Percentiles rank a stretch among this genome's conserved stretches.
Evolutionary conservation across 2,113 vertebrate species (phyloP).

Genomic region (Taurulus bubalis): DNA sequence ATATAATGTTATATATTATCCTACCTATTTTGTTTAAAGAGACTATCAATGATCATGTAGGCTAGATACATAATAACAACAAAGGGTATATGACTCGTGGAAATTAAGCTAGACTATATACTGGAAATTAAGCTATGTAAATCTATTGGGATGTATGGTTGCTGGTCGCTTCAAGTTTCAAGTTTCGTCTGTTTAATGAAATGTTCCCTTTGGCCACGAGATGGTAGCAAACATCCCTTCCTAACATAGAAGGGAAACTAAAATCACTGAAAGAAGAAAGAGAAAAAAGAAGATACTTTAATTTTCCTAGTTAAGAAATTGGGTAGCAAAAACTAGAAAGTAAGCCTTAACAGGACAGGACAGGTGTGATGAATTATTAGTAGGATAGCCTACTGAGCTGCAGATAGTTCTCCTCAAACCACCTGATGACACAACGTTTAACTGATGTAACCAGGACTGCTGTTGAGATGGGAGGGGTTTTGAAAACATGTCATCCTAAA

Average conservation of each 20-base stretch:
- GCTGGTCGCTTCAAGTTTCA: no score
- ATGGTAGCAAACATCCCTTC: conserved; percentile 37
- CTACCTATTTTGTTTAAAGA: neutral
- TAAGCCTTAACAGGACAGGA: neutral
- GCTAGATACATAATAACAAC: neutral
- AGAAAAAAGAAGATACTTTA: neutral
- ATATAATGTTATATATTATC: neutral
- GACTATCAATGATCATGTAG: neutral
- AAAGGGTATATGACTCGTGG: neutral
- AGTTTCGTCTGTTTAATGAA: neutral
- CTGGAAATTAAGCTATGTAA: neutral
- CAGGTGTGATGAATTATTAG: neutral
- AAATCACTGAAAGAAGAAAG: neutral
- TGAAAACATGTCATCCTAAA: conserved; percentile 2
- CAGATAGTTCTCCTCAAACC: neutral
- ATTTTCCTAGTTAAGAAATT: neutral
- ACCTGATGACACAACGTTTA: neutral
- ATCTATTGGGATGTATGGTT: neutral
- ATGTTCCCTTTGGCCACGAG: conserved; percentile 34
- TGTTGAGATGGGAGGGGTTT: neutral
- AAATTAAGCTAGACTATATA: neutral
- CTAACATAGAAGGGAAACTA: neutral
- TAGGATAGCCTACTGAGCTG: neutral
- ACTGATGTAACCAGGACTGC: neutral
- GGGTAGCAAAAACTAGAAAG: neutral